Evolutionary conservation across 2,797 vertebrate genomes (phyloP), one percentile per base, ranked within the genome.

Genomic region (Ataeniobius toweri): DNA sequence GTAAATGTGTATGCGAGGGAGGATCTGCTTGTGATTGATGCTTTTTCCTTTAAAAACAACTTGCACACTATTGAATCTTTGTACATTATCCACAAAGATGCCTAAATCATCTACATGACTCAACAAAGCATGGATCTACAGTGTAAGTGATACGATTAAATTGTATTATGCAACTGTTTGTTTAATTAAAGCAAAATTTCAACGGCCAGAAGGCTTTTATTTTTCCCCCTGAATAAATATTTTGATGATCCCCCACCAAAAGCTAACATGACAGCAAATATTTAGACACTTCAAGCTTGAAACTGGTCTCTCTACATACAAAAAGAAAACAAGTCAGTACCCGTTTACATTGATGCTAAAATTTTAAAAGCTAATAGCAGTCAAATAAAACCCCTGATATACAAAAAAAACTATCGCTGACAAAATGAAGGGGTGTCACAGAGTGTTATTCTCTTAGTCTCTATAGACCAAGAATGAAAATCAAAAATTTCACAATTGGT

Each of bases 21-120:
- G 73, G 84, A 81, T 77, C 79, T 78, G 39, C 79, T 9, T 69
- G 20, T 81, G 76, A 90, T 81, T 86, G 83, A 91, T 71, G 86
- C 77, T 68, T 77, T 73, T 58, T 82, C 70, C 81, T 83, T 80
- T 72, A 59, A 88, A 86, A 83, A 84, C 72, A 78, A 65, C 76
- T 73, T 46, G 41, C 28, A 70, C 18, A 14, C 9, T 24, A 46
- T 53, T 46, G 22, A 55, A 83, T 85, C 80, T 83, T 81, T 80
- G 65, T 14, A 82, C 78, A 74, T 75, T 68, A 76, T 82, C 76
- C 63, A 65, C 36, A 84, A 36, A 2, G 14, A 78, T 83, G 61
- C 81, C 79, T 73, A 65, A 81, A 73, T 76, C 59, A 80, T 41
- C 6, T 53, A 36, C 39, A 5, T 16, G 83, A 80, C 83, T 51